Conservation (phyloP, 2,888 invertebrate species). For the Trimorus sp. region DNA sequence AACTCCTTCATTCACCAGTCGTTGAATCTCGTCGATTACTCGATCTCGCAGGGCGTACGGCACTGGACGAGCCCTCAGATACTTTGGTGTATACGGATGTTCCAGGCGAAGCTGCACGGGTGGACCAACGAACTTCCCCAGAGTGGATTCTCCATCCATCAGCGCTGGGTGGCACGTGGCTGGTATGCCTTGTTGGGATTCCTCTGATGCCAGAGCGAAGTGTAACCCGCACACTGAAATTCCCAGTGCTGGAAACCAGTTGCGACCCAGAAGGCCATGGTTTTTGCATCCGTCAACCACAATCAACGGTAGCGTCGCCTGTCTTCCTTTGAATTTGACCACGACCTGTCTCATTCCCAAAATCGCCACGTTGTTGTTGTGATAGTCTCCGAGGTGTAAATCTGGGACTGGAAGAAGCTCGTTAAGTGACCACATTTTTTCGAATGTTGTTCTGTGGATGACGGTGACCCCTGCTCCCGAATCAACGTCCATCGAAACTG, state of each 20-base stretch:
- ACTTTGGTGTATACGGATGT: not conserved
- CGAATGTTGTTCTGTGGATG: not conserved
- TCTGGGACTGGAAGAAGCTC: not conserved
- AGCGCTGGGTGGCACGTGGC: no score
- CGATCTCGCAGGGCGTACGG: not conserved
- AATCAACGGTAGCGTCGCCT: not conserved
- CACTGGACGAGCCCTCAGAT: constrained; percentile 3
- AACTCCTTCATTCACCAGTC: not conserved
- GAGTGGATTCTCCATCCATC: not conserved
- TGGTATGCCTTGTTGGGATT: no score
- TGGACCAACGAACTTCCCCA: no score
- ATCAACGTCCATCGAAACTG: not conserved
- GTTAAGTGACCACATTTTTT: not conserved
- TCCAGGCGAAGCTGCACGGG: not conserved
- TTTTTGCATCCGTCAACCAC: not conserved
- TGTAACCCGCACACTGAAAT: not conserved
- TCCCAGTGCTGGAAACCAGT: no score
- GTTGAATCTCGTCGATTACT: not conserved
- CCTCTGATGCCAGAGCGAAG: not conserved
- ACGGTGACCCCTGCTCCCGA: not conserved
- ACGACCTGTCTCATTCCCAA: not conserved
- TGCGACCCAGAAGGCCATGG: not conserved
- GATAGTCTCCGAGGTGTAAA: not conserved
- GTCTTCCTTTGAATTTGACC: not conserved
- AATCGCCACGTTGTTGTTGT: not conserved